Conservation (phyloP, 2,797 vertebrate species). For the Molothrus ater region DNA sequence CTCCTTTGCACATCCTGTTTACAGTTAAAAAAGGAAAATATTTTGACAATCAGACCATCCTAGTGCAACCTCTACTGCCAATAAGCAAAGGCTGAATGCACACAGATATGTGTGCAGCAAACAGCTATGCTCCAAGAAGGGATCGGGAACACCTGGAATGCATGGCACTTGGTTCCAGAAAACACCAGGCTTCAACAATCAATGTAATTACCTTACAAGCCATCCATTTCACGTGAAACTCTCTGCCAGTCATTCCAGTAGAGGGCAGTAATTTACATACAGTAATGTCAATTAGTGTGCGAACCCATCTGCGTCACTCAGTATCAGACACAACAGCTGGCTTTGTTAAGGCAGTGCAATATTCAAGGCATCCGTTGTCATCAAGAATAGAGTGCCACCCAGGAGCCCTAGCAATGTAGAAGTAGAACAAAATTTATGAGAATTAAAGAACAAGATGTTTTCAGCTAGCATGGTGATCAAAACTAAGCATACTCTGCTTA, state of each 20-base stretch:
- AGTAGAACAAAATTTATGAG: neutral
- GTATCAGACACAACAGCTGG: neutral
- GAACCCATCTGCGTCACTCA: accelerated
- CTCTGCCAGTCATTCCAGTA: neutral
- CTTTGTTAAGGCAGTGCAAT: neutral
- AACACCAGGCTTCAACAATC: neutral
- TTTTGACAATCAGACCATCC: neutral
- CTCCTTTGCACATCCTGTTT: neutral
- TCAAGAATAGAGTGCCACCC: neutral
- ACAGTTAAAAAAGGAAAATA: neutral
- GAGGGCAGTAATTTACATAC: constrained; percentile 61
- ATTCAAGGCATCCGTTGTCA: neutral
- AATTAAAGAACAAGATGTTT: neutral
- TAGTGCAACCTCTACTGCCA: neutral
- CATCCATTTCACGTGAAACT: neutral
- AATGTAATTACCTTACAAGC: neutral
- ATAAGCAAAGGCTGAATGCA: neutral
- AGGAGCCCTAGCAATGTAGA: neutral
- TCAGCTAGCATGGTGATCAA: neutral
- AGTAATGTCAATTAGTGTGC: neutral
- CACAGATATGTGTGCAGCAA: neutral
- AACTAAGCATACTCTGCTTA: neutral
- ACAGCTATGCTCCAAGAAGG: neutral
- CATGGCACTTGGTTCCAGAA: neutral
- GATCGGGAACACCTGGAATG: neutral